phyloP scores from a whole-genome alignment of 2,797 vertebrate species.

The Lates japonicus region DNA sequence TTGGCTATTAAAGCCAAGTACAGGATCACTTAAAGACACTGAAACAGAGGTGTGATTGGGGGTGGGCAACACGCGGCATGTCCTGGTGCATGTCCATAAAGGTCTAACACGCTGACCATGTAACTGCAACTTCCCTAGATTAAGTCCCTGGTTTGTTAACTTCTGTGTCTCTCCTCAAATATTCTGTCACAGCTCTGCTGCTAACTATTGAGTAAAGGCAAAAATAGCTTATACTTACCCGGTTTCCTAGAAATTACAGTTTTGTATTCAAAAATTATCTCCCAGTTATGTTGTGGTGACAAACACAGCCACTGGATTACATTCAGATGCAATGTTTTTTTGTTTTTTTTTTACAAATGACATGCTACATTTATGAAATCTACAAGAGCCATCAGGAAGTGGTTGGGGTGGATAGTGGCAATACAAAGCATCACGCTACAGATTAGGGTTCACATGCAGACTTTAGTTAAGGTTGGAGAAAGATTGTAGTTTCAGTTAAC shows the following conservation, averaged over 20 bases:
- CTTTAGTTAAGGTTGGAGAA: neutral
- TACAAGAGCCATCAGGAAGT: neutral
- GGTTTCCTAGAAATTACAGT: neutral
- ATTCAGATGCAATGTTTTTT: neutral
- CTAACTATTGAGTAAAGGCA: neutral
- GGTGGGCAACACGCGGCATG: neutral
- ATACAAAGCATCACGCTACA: too few species aligned
- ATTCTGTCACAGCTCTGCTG: neutral
- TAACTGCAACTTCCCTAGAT: neutral
- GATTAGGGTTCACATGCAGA: neutral
- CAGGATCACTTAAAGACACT: slow-evolving; percentile 5
- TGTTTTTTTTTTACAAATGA: neutral
- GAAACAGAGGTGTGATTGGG: neutral
- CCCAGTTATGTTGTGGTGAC: neutral
- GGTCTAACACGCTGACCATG: neutral
- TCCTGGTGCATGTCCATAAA: neutral
- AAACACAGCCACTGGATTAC: neutral
- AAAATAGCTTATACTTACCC: neutral
- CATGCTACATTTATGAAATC: neutral
- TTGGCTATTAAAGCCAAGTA: slow-evolving; percentile 18
- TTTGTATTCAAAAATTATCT: neutral
- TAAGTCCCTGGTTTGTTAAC: neutral
- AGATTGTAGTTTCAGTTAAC: too few species aligned
- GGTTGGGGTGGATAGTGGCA: too few species aligned
- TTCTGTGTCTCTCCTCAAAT: neutral